Evolutionary conservation across 1,140 invertebrate genomes (phyloP).

Genomic region (Megalopta genalis): DNA sequence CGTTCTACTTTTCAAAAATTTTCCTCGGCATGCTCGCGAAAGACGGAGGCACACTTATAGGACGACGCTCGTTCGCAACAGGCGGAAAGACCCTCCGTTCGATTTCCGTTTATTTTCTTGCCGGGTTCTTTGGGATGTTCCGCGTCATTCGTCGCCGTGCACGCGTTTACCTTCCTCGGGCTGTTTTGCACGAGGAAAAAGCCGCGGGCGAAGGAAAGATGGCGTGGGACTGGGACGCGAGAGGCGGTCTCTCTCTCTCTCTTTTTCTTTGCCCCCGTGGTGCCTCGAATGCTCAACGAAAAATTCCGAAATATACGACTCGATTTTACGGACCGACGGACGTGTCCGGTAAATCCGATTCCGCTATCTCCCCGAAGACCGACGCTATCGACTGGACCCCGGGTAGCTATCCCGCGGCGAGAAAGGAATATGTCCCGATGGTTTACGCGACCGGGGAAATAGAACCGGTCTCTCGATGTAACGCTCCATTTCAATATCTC

Average conservation of each 20-base stretch:
- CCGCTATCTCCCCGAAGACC: conserved; percentile 49
- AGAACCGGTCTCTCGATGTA: conserved; percentile 31
- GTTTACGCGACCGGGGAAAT: conserved; percentile 39
- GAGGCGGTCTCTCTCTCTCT: too few relatives aligned
- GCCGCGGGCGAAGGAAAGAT: too few relatives aligned
- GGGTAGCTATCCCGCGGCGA: not conserved
- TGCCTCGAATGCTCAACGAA: conserved; percentile 17
- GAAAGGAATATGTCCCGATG: conserved; percentile 37
- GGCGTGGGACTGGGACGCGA: too few relatives aligned
- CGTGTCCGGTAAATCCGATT: conserved; percentile 57
- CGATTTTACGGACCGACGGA: conserved; percentile 54
- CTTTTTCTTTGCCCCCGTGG: too few relatives aligned
- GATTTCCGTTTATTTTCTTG: conserved; percentile 11
- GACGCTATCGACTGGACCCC: conserved; percentile 53
- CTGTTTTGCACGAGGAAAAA: not conserved
- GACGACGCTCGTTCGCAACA: not conserved
- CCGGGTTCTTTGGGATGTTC: not conserved
- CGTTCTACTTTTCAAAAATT: conserved; percentile 39
- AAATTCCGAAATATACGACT: conserved; percentile 59
- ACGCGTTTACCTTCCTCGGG: not conserved
- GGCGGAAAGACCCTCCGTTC: not conserved
- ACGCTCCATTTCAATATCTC: conserved; percentile 49
- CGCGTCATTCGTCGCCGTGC: not conserved
- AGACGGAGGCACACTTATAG: not conserved
- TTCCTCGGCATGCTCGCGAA: not conserved